A percentile compares a stretch with the other conserved stretches of the same genome.
Evolutionary conservation across 1,140 invertebrate species (phyloP).

Genomic region (Lucilia sericata): DNA sequence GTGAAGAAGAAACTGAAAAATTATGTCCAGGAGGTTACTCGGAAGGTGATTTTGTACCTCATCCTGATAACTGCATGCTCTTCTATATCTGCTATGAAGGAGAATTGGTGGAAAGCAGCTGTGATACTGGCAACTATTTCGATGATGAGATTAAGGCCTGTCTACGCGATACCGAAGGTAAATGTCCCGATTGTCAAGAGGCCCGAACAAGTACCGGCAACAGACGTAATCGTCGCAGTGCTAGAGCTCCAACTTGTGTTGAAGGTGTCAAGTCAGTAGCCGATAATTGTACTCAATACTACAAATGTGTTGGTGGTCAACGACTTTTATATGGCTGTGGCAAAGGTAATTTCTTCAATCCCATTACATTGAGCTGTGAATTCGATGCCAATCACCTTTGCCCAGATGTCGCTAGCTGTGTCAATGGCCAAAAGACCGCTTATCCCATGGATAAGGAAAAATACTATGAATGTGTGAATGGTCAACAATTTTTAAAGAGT

Average conservation of each 20-base stretch:
- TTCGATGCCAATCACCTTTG: not conserved
- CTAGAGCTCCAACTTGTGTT: not conserved
- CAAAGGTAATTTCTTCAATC: conserved; percentile 3
- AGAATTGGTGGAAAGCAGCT: conserved; percentile 32
- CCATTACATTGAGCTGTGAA: not conserved
- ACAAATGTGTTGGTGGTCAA: not conserved
- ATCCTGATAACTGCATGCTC: conserved; percentile 44
- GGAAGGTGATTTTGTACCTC: conserved; percentile 39
- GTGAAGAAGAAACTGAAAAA: conserved; percentile 7
- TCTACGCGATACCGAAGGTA: conserved; percentile 4
- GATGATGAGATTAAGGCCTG: conserved; percentile 31
- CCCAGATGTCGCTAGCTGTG: not conserved
- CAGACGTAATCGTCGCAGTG: conserved; percentile 28
- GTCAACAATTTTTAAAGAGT: not conserved
- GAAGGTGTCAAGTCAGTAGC: not conserved
- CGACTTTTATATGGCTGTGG: conserved; percentile 9
- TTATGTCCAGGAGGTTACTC: conserved; percentile 45
- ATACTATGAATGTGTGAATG: conserved; percentile 19
- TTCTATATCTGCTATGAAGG: conserved; percentile 47
- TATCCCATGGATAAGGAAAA: conserved; percentile 17
- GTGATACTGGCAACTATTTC: conserved; percentile 35
- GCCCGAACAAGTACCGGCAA: not conserved
- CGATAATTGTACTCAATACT: not conserved
- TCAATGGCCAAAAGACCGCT: not conserved
- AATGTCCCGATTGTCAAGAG: not conserved